phyloP scores from a whole-genome alignment of 2,797 vertebrate species.

The Poeciliopsis infans region DNA sequence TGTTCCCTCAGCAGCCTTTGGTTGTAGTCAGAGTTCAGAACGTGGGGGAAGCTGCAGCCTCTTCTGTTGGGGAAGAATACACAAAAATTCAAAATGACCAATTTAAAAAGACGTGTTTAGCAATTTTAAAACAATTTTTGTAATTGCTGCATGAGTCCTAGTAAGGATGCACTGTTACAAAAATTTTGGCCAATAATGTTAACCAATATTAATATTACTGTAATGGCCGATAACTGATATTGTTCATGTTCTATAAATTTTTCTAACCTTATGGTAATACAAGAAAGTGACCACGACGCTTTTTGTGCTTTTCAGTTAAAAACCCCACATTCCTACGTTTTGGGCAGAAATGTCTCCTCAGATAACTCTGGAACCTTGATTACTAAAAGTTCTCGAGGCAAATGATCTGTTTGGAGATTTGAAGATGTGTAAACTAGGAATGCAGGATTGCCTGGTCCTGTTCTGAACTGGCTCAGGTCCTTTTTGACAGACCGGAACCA shows the following conservation, averaged over 20 bases:
- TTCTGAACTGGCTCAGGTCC: background rate
- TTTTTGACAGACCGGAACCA: background rate
- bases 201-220: background rate
- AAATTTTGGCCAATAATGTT: background rate
- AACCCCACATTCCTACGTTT: background rate
- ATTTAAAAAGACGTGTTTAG: background rate
- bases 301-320: background rate
- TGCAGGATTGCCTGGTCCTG: background rate
- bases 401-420: too few species aligned
- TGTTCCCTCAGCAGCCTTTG: constrained; percentile 29
- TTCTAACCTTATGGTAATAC: background rate
- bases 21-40: constrained; percentile 56
- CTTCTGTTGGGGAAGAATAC: constrained; percentile 40
- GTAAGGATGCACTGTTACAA: background rate
- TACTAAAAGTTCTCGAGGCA: too few species aligned
- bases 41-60: constrained; percentile 66
- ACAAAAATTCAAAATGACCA: background rate
- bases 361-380: too few species aligned
- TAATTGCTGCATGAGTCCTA: background rate
- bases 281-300: background rate
- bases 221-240: background rate
- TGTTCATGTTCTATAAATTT: background rate
- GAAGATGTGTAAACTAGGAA: background rate
- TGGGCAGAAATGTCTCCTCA: too few species aligned
- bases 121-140: background rate